Evolutionary conservation across 2,113 vertebrate genomes (phyloP).

Genomic region (Pavo muticus): DNA sequence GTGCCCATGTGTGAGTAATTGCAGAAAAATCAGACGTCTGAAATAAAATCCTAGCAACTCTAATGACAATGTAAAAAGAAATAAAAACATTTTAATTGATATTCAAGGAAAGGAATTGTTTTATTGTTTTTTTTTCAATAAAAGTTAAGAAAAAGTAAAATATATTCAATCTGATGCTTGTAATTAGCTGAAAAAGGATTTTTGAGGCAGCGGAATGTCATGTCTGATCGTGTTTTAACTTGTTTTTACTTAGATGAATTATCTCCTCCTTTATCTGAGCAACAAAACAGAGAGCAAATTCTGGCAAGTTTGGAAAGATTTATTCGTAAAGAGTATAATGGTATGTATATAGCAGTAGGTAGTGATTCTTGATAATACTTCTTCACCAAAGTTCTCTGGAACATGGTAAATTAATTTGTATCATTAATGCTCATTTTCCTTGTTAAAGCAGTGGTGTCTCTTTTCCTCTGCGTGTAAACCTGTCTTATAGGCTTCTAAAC

Average conservation of each 20-base stretch:
- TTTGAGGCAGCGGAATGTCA: background rate
- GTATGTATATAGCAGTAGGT: conserved; percentile 81
- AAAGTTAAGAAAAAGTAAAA: background rate
- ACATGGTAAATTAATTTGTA: background rate
- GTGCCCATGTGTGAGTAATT: background rate
- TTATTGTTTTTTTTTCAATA: background rate
- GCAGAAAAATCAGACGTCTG: background rate
- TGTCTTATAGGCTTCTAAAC: background rate
- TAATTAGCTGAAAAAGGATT: background rate
- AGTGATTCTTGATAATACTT: background rate
- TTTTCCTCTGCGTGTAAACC: background rate
- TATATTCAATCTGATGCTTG: background rate
- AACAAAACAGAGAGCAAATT: conserved; percentile 96
- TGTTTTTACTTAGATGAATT: conserved; percentile 85
- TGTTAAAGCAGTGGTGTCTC: background rate
- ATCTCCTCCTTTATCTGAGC: conserved; percentile 88
- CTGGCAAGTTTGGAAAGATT: conserved; percentile 93
- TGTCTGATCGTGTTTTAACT: conserved; percentile 14
- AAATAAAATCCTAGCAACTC: background rate
- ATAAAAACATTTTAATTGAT: background rate
- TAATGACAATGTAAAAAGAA: background rate
- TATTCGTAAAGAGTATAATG: conserved; percentile 96
- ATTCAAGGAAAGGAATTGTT: background rate
- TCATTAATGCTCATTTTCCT: background rate
- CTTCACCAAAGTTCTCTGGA: background rate